Percentiles rank a stretch among this genome's conserved stretches.
phyloP scores from a whole-genome alignment of 2,113 vertebrate species.

The Atractosteus spatula region DNA sequence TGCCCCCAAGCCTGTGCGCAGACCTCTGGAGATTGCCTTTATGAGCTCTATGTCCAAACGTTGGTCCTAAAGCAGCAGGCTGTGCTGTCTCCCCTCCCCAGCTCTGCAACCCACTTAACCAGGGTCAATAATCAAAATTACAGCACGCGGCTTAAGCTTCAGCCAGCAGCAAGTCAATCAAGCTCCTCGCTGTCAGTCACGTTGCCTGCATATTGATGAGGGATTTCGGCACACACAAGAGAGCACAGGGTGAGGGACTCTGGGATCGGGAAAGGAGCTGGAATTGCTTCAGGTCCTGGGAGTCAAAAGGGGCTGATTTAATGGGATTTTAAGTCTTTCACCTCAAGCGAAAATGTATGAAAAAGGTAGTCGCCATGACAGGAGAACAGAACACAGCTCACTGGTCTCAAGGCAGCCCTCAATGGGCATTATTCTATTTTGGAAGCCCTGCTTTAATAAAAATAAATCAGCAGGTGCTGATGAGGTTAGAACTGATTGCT shows the following conservation, averaged over 20 bases:
- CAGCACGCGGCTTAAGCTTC: slow-evolving; percentile 21
- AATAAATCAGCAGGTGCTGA: no score
- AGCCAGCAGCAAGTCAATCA: slow-evolving; percentile 13
- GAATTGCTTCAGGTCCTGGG: background rate
- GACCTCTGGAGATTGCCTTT: slow-evolving; percentile 67
- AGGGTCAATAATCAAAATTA: slow-evolving; percentile 22
- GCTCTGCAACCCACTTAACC: slow-evolving; percentile 4
- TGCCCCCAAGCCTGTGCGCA: slow-evolving; percentile 61
- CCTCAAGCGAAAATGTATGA: background rate
- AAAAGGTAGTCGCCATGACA: no score
- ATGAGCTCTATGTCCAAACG: slow-evolving; percentile 70
- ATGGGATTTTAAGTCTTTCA: background rate
- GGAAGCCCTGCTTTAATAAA: no score
- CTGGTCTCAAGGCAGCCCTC: no score
- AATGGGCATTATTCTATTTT: no score
- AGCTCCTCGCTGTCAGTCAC: slow-evolving; percentile 1
- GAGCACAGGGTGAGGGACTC: background rate
- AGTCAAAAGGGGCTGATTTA: background rate
- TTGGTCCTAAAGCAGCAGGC: slow-evolving; percentile 60
- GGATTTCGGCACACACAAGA: background rate
- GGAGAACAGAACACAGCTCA: no score
- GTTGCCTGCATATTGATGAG: slow-evolving; percentile 12
- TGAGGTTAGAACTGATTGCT: no score
- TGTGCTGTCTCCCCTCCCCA: background rate
- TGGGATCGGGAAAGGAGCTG: background rate